Percentiles rank a stretch among this genome's conserved stretches.
Conservation (phyloP, 2,888 invertebrate genomes). For the Apantesis nais region DNA sequence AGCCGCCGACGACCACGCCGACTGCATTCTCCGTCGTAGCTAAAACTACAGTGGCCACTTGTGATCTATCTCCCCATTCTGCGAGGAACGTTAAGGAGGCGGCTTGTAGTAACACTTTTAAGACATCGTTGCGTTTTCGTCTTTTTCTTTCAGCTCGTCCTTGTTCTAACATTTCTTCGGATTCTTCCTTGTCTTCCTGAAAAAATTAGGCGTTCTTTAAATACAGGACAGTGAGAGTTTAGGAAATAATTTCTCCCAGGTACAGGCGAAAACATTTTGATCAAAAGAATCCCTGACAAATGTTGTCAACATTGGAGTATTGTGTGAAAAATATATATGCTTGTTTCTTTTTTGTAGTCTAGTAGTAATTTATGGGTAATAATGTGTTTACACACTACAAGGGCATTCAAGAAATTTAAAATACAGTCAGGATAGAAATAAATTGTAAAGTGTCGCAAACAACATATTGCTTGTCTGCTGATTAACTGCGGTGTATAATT, state of each 20-base stretch:
- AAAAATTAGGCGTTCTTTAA: constrained; percentile 42
- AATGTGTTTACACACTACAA: not conserved
- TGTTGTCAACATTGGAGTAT: not conserved
- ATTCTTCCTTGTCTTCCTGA: constrained; percentile 98
- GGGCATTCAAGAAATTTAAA: not conserved
- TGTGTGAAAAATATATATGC: not conserved
- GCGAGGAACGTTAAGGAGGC: constrained; percentile 98
- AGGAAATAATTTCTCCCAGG: not conserved
- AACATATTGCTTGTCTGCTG: not conserved
- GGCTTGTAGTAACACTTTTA: constrained; percentile 95
- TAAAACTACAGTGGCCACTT: constrained; percentile 98
- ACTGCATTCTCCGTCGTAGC: constrained; percentile 97
- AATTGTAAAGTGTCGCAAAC: not conserved
- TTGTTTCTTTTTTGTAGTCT: too few species aligned
- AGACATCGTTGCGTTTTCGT: constrained; percentile 82
- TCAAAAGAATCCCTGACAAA: too few species aligned
- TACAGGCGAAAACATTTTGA: too few species aligned
- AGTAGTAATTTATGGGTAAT: not conserved
- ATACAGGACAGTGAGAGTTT: not conserved
- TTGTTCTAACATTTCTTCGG: constrained; percentile 96
- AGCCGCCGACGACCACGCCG: constrained; percentile 98
- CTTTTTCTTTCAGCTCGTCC: constrained; percentile 93
- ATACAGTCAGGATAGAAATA: not conserved
- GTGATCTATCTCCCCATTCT: constrained; percentile 99
- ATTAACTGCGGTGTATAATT: not conserved